These are phyloP conservation scores for Ctenosaura bakeri DNA, from an alignment of 2,797 vertebrate genomes.

Conservation along the genomic window DNA sequence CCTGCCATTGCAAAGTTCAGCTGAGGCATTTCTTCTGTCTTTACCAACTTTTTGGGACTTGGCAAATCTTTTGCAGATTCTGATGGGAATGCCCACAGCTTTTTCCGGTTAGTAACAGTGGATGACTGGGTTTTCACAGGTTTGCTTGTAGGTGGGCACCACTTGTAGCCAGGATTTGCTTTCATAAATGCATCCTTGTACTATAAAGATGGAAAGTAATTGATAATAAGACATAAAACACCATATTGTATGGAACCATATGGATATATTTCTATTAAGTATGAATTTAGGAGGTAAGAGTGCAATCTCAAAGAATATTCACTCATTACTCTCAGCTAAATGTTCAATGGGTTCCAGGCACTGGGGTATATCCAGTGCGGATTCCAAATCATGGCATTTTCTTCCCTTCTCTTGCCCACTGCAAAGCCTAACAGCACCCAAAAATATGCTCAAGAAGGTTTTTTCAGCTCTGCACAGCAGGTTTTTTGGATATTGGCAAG, in stretches of 20 bases:
- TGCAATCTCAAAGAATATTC: neutral
- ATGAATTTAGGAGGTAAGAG: conserved; percentile 13
- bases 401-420: no score
- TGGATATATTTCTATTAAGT: conserved; percentile 16
- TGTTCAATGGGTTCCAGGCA: neutral
- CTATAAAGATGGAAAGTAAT: conserved; percentile 78
- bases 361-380: no score
- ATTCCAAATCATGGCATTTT: no score
- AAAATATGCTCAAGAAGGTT: no score
- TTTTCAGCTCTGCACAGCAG: no score
- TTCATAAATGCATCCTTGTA: conserved; percentile 99
- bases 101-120: conserved; percentile 90
- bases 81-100: conserved; percentile 91
- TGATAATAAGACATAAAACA: conserved; percentile 13
- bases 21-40: conserved; percentile 92
- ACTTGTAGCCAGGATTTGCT: conserved; percentile 98
- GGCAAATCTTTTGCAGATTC: conserved; percentile 90
- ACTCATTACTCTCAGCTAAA: neutral
- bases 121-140: conserved; percentile 91
- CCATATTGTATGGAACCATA: neutral
- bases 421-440: no score
- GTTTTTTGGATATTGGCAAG: no score
- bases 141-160: conserved; percentile 98
- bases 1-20: conserved; percentile 98
- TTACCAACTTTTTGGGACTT: conserved; percentile 88